Conservation (phyloP, 2,113 vertebrate genomes). For the Uria lomvia region DNA sequence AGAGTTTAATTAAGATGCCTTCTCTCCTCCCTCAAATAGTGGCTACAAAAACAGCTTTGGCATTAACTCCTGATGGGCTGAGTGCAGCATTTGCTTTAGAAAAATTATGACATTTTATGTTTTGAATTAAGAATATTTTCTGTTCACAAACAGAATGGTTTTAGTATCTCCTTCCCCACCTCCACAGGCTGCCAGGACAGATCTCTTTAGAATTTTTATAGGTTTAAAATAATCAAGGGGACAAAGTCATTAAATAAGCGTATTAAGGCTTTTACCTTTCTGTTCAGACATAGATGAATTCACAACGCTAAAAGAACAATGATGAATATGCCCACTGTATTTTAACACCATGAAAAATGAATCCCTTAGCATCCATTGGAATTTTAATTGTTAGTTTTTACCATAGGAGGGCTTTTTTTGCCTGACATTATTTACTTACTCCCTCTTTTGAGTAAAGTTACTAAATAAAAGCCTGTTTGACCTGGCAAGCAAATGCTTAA, state of each 20-base stretch:
- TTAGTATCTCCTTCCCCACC: not conserved
- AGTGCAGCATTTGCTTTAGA: not conserved
- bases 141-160: not conserved
- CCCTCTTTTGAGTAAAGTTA: not conserved
- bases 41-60: not conserved
- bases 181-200: not conserved
- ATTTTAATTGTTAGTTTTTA: not conserved
- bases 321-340: not conserved
- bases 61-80: not conserved
- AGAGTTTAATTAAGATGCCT: slow-evolving; percentile 27
- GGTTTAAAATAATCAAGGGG: not conserved
- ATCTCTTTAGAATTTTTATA: not conserved
- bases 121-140: not conserved
- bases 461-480: not conserved
- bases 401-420: not conserved
- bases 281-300: not conserved
- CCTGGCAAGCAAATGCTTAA: not conserved
- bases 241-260: not conserved
- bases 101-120: not conserved
- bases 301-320: not conserved
- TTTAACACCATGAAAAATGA: not conserved
- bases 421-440: not conserved
- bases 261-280: not conserved
- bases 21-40: not conserved
- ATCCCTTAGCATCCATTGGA: not conserved